Conservation (phyloP, 2,888 invertebrate species). For the Camptogramma bilineatum region DNA sequence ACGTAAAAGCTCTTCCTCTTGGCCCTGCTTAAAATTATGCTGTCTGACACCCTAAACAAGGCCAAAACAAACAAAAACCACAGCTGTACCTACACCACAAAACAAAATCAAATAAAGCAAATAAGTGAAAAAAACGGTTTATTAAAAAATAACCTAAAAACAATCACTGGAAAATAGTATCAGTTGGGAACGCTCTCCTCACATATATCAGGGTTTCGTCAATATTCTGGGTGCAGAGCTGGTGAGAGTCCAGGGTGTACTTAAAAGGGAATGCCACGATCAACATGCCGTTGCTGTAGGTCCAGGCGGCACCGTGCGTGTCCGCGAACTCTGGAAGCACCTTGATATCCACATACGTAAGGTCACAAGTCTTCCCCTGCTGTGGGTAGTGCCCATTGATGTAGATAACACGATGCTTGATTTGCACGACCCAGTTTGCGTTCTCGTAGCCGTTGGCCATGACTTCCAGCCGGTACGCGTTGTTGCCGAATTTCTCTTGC, state of each 20-base stretch:
- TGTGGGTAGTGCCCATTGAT: slow-evolving; percentile 27
- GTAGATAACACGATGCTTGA: slow-evolving; percentile 34
- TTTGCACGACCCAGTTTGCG: slow-evolving; percentile 26
- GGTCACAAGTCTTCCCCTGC: slow-evolving; percentile 28
- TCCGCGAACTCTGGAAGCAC: slow-evolving; percentile 33
- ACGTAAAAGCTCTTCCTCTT: no score
- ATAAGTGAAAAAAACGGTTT: no score
- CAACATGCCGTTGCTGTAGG: slow-evolving; percentile 19
- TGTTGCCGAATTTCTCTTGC: slow-evolving; percentile 25
- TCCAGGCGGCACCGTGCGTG: slow-evolving; percentile 30
- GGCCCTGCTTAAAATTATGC: no score
- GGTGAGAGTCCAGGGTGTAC: slow-evolving; percentile 16
- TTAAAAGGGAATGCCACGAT: slow-evolving; percentile 30
- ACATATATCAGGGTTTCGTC: slow-evolving; percentile 25
- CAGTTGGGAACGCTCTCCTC: slow-evolving; percentile 27
- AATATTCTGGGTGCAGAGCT: slow-evolving; percentile 23
- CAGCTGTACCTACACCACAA: no score
- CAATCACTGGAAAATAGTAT: slow-evolving; percentile 18
- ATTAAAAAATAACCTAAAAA: no score
- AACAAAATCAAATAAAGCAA: no score
- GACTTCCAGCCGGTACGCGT: slow-evolving; percentile 29
- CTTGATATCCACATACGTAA: slow-evolving; percentile 34
- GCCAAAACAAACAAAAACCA: no score
- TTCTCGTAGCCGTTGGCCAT: slow-evolving; percentile 4
- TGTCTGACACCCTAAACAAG: no score